Evolutionary conservation across 2,888 invertebrate genomes (phyloP), one percentile per base, ranked within the genome.

Genomic region (Volucella inanis): DNA sequence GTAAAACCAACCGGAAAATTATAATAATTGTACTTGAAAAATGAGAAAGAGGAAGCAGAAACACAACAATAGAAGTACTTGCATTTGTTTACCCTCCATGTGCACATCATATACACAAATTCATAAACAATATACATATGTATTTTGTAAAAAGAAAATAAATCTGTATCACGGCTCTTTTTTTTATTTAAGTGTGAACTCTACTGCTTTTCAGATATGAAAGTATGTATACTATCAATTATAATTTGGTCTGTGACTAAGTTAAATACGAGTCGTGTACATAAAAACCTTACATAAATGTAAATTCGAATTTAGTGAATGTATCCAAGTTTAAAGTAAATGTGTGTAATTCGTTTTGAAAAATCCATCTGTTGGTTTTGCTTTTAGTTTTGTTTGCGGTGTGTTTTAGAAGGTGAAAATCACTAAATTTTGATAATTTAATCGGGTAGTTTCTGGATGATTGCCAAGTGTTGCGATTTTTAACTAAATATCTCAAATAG

Each of bases 391-490:
- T 57, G 47, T 64, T 68, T 64, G 41, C 68, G 74, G 62, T 68
- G 38, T 65, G 52, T 57, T 65, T 78, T 47, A 59, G 70, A 76
- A 82, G 76, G 76, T 71, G 71, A 82, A 76, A 65, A 61, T 54
- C 39, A 49, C 54, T 31, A 10, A 12, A 50, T 45, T 50, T 47
- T 38, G 18, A 68, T 68, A 49, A 41, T 62, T 31, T 50, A 12
- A 64, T 80, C 74, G 67, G 72, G 39, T 57, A 68, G 62, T 55
- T 65, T 47, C 59, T 82, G 81, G 81, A 65, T 31, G 41, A 18
- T 64, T 31, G 81, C 81, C 81, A 82, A 65, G 31, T 62, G 15
- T 47, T 79, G 41, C 55, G 14, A 15, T n/a, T 70, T 49, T 59
- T 62, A 59, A 50, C 22, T 12, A 6, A 50, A 45, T 39, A 49